Evolutionary conservation across 1,140 invertebrate genomes (phyloP), one percentile per base, ranked within the genome.

Genomic region (Varroa destructor): DNA sequence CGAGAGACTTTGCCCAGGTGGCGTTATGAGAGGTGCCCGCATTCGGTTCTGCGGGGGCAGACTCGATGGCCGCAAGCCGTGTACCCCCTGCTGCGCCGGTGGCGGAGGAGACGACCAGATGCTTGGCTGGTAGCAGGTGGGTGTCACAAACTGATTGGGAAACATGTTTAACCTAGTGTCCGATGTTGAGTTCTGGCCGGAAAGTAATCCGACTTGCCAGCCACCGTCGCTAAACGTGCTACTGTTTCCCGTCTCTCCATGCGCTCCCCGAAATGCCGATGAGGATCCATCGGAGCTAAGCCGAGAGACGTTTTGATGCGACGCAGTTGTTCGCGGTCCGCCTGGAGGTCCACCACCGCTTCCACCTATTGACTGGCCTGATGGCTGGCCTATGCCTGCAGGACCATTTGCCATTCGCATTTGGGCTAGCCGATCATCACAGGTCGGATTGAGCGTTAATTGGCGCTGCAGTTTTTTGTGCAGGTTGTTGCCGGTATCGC

Each of bases 381-480:
- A 25, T 72, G 71, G 12, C 46, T 8, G 43, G 5, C 6, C 55
- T 6, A 74, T 72, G 58, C 46, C 71, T 43, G 14, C 74, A 57
- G 56, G 61, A 37, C 40, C 46, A 46, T 67, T 67, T 46, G 46
- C 61, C 12, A 67, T 40, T 40, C 46, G 56, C 70, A 75, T 72
- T 37, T 83, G 82, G 76, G 80, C 82, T 58, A 90, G 79, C 70
- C 89, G 80, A 6, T 88, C 85, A 80, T 91, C 89, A 74, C 84
- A 86, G 2, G 81, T 79, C 0, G 89, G 89, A 80, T 91, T 91
- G 0, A 92, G 78, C 1, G 89, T 89, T 36, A 90, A 80, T 75
- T 92, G 89, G 43, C 89, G 82, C 64, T 87, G 87, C 3, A 93
- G 79, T 78, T 90, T 91, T 70, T 85, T 81, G 76, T 92, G 89